Evolutionary conservation across 2,797 vertebrate genomes (phyloP).

Genomic region (Galagoides demidoff): DNA sequence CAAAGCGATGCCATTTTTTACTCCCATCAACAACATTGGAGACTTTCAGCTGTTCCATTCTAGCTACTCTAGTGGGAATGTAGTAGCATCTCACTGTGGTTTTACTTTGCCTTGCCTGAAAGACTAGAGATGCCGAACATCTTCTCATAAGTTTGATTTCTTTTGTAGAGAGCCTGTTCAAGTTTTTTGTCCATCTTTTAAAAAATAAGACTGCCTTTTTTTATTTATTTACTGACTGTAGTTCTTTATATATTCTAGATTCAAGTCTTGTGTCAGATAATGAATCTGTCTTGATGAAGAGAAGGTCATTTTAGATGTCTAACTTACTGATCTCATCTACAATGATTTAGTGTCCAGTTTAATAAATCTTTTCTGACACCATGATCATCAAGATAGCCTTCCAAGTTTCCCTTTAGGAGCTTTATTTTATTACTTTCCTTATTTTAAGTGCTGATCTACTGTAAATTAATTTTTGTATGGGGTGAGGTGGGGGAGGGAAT

Average conservation of each 20-base stretch:
- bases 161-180: background rate
- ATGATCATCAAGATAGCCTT: background rate
- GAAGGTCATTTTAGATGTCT: background rate
- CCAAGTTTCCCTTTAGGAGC: background rate
- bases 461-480: background rate
- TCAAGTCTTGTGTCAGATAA: background rate
- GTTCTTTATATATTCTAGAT: background rate
- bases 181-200: background rate
- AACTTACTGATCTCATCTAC: background rate
- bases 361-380: background rate
- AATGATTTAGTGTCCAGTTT: background rate
- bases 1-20: background rate
- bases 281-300: background rate
- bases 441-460: slow-evolving; percentile 5
- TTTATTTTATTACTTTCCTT: background rate
- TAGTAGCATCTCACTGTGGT: background rate
- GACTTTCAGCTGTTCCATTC: no score
- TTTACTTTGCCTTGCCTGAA: background rate
- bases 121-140: background rate
- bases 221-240: background rate
- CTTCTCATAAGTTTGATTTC: background rate
- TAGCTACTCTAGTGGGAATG: background rate
- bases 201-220: background rate
- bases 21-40: background rate
- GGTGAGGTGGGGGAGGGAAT: background rate